Evolutionary conservation across 2,888 invertebrate genomes (phyloP).

Genomic region (Alitta virens): DNA sequence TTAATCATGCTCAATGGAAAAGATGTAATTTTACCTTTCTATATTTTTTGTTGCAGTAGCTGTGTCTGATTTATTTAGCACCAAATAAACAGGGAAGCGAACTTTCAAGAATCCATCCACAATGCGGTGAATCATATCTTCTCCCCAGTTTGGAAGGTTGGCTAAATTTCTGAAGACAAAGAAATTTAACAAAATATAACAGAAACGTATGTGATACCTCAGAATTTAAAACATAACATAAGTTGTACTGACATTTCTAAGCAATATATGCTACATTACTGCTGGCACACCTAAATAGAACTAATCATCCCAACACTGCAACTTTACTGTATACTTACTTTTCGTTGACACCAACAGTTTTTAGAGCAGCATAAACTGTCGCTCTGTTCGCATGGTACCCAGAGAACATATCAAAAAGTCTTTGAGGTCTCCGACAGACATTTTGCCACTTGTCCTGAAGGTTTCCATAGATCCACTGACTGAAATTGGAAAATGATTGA

Average conservation of each 20-base stretch:
- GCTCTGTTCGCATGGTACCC: constrained; percentile 39
- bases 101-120: constrained; percentile 31
- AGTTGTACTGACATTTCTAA: background rate
- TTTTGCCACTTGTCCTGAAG: constrained; percentile 36
- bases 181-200: background rate
- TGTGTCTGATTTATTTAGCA: constrained; percentile 35
- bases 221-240: background rate
- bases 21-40: constrained; percentile 22
- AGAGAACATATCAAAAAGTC: constrained; percentile 40
- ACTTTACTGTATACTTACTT: constrained; percentile 25
- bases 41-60: constrained; percentile 25
- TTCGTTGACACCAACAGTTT: constrained; percentile 32
- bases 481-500: constrained; percentile 6
- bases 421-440: constrained; percentile 30
- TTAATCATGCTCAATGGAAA: too few species aligned
- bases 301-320: background rate
- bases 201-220: background rate
- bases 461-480: constrained; percentile 40
- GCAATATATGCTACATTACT: background rate
- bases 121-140: constrained; percentile 29
- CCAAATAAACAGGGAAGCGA: constrained; percentile 36
- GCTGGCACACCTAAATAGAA: background rate
- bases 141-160: constrained; percentile 29
- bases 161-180: constrained; percentile 29
- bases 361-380: constrained; percentile 30